Conservation (phyloP, 2,888 invertebrate genomes). For the Salticus scenicus region DNA sequence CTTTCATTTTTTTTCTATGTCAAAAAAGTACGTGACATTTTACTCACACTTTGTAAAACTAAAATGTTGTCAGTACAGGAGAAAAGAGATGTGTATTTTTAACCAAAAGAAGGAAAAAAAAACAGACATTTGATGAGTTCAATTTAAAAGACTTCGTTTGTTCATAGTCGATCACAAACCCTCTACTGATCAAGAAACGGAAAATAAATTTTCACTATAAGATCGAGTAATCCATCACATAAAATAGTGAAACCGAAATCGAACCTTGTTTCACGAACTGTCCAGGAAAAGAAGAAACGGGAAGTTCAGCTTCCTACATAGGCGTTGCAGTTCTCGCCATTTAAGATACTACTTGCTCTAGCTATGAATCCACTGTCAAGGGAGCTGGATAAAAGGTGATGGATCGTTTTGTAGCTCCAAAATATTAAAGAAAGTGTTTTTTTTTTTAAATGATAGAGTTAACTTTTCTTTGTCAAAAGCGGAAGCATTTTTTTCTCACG, state of each 20-base stretch:
- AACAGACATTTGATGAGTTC: too few species aligned
- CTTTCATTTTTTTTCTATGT: too few species aligned
- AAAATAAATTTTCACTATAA: constrained; percentile 13
- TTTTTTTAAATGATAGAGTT: too few species aligned
- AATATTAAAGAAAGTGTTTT: constrained; percentile 42
- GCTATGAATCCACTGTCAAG: constrained; percentile 62
- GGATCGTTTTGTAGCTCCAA: constrained; percentile 31
- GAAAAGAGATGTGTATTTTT: too few species aligned
- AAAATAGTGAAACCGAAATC: constrained; percentile 14
- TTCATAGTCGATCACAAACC: background rate
- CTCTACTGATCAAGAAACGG: too few species aligned
- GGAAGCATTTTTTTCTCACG: too few species aligned
- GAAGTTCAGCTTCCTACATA: constrained; percentile 30
- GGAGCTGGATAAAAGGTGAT: constrained; percentile 46
- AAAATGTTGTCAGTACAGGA: too few species aligned
- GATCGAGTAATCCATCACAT: constrained; percentile 42
- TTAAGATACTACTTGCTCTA: constrained; percentile 7
- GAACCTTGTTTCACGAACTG: constrained; percentile 45
- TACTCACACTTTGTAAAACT: too few species aligned
- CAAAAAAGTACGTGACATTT: too few species aligned
- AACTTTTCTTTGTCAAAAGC: too few species aligned
- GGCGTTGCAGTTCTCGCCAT: constrained; percentile 21
- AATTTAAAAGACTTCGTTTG: too few species aligned
- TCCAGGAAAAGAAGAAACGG: constrained; percentile 20
- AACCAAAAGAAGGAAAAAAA: too few species aligned